Percentiles rank a stretch among this genome's conserved stretches.
Conservation (phyloP, 92 coral and sea anemone genomes). For the Zoanthus sociatus region DNA sequence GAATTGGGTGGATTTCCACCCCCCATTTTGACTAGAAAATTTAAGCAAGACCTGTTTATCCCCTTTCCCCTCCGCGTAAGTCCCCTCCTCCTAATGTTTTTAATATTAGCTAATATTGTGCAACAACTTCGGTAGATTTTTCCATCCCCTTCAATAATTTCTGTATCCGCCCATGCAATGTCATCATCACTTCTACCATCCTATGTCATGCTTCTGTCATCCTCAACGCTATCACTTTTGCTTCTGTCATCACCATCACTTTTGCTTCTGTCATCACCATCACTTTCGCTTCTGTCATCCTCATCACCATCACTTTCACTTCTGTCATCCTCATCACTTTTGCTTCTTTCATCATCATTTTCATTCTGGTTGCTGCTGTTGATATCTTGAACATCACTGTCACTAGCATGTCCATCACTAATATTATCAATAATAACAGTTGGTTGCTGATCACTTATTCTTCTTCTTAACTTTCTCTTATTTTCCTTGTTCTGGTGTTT, state of each 20-base stretch:
- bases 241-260: too few relatives aligned
- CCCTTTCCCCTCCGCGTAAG: neutral
- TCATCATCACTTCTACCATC: neutral
- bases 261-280: too few relatives aligned
- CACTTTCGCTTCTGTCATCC: too few relatives aligned
- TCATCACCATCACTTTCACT: too few relatives aligned
- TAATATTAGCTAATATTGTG: neutral
- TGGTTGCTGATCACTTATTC: neutral
- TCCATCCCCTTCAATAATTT: neutral
- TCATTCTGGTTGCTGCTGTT: too few relatives aligned
- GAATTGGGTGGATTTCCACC: too few relatives aligned
- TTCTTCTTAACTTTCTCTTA: neutral
- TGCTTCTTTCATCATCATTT: too few relatives aligned
- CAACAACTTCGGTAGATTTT: neutral
- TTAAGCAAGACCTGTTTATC: conserved; percentile 10
- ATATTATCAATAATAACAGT: neutral
- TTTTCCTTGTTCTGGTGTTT: neutral
- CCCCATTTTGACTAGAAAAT: conserved; percentile 14
- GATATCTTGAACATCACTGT: too few relatives aligned
- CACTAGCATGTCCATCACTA: neutral
- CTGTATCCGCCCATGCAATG: neutral
- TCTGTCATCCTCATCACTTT: too few relatives aligned
- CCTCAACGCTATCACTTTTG: neutral
- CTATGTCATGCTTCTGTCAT: too few relatives aligned
- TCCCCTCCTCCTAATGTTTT: neutral